Evolutionary conservation across 2,113 vertebrate species (phyloP).

Genomic region (Mugil cephalus): DNA sequence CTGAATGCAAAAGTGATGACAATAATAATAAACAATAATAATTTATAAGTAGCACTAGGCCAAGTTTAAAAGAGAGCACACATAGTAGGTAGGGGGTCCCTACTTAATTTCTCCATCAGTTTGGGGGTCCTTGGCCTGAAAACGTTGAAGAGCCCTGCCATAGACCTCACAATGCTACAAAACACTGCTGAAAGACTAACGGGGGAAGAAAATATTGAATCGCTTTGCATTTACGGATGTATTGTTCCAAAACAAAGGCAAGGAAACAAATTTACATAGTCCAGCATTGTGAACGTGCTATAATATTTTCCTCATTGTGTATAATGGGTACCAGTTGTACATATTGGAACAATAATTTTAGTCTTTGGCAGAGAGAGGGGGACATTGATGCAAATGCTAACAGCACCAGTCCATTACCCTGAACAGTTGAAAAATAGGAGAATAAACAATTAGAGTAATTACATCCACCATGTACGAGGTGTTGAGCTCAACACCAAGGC

Average conservation of each 20-base stretch:
- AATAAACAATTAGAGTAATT: slow-evolving; percentile 80
- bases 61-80: too few relatives aligned
- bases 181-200: too few relatives aligned
- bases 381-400: slow-evolving; percentile 53
- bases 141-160: too few relatives aligned
- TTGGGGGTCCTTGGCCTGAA: too few relatives aligned
- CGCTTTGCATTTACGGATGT: background rate
- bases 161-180: background rate
- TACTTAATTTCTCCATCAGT: too few relatives aligned
- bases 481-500: slow-evolving; percentile 57
- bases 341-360: slow-evolving; percentile 2
- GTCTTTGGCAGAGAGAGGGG: slow-evolving; percentile 29
- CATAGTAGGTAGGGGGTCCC: too few relatives aligned
- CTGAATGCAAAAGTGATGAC: too few relatives aligned
- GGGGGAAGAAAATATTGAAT: too few relatives aligned
- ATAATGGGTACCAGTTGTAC: slow-evolving; percentile 15
- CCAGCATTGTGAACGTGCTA: background rate
- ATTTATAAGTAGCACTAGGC: too few relatives aligned
- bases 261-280: background rate
- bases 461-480: slow-evolving; percentile 61
- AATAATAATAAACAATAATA: too few relatives aligned
- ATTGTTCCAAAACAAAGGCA: background rate
- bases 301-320: slow-evolving; percentile 5
- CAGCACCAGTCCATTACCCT: slow-evolving; percentile 58
- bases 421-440: slow-evolving; percentile 56